Evolutionary conservation across 2,797 vertebrate genomes (phyloP), one percentile per base, ranked within the genome.

Genomic region (Pangasius macronema): DNA sequence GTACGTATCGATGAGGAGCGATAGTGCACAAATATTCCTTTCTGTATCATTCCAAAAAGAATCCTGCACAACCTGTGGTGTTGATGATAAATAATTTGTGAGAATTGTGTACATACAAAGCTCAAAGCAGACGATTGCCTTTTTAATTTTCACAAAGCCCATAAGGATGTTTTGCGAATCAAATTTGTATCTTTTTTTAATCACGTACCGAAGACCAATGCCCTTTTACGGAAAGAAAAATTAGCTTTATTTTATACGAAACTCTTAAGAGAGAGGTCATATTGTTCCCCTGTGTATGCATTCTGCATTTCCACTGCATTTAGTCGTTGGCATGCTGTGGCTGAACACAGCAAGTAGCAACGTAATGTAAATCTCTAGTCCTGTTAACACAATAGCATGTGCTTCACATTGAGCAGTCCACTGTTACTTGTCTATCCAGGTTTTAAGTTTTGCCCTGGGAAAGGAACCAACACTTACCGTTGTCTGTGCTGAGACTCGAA

Each of bases 11-110:
- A 49, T 9, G 24, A 51, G 30, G 33, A 61, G 42, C 20, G 67
- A 22, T 77, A 3, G 10, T 27, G 5, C 24, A 30, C 49, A 53
- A 76, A 76, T 51, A n/a, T 67, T n/a, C 75, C 59, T 36, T 84
- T 84, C 63, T 22, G 18, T 36, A 27, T 87, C 68, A 84, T 89
- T 88, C 88, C 82, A 4, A 16, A 83, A 82, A 88, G 36, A 55
- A 61, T 68, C 36, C 30, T 36, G 67, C 57, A 42, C 82, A 30
- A 49, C 49, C 84, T 55, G 70, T 13, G 36, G 68, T 39, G 36
- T 73, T 84, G 27, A n/a, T 84, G 27, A n/a, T 42, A 9, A 77
- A 24, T 24, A 6, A 30, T 83, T 75, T 83, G 3, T 8, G 53
- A 68, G 70, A 77, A 82, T 67, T 79, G 77, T 79, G 77, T 85